Evolutionary conservation across 2,888 invertebrate species (phyloP), one percentile per base, ranked within the genome.

Genomic region (Calameuta pallipes): DNA sequence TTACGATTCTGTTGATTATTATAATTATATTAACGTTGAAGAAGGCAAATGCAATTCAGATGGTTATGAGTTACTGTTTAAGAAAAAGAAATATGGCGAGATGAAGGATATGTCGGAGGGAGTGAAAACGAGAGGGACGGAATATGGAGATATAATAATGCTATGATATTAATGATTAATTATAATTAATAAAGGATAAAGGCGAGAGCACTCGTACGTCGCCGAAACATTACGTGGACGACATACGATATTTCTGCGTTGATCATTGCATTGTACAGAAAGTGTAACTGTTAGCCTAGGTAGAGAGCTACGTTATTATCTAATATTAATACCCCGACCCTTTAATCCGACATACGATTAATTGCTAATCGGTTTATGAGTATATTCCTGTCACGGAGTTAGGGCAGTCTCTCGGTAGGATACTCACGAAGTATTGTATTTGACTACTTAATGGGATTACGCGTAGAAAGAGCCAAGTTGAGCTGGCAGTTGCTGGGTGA

Each of bases 231-330:
- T 78, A 68, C 73, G 68, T 85, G 85, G 83, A 85, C 83, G 80
- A 83, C 89, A 87, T 41, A 41, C 41, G 41, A 41, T 41, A 15
- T 41, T 41, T 41, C 41, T 41, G 41, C 41, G 15, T 41, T 15
- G 41, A 41, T 41, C 86, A 88, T 89, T 87, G 88, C 87, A 89
- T 89, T 90, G 90, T 91, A 91, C 90, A 90, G 90, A 90, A 90
- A 89, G 87, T 87, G 87, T 90, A 89, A 90, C 87, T 88, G 89
- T 90, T 90, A 90, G 90, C 84, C 83, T 89, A 90, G 88, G 80
- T 90, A 90, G 31, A 31, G 31, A 31, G 89, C 86, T 86, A 87
- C 85, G 85, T 89, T 89, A 88, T 83, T 84, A 88, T 89, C 87
- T 88, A 82, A 75, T 83, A 87, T 82, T 41, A 41, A 41, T 41